A percentile compares a stretch with the other conserved stretches of the same genome.
phyloP scores from a whole-genome alignment of 2,113 vertebrate species.

The Zapornia atra region DNA sequence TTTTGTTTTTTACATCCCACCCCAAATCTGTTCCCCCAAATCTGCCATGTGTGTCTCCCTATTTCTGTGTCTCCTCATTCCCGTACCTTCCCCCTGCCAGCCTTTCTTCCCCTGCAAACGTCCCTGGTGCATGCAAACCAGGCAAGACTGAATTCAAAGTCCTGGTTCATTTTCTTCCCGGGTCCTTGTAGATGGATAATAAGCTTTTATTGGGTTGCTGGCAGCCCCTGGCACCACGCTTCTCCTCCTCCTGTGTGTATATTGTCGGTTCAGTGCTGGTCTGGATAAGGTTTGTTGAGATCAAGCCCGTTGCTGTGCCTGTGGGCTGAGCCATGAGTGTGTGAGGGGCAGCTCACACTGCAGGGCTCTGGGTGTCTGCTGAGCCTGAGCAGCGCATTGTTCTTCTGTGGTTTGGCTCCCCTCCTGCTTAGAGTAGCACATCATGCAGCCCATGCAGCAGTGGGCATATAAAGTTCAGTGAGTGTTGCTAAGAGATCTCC shows the following conservation, averaged over 20 bases:
- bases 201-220: background rate
- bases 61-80: background rate
- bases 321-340: background rate
- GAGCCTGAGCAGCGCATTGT: background rate
- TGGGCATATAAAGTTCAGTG: background rate
- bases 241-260: background rate
- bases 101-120: background rate
- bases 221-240: background rate
- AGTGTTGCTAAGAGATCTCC: background rate
- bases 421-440: background rate
- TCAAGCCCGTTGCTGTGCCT: background rate
- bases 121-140: background rate
- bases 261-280: accelerated
- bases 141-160: accelerated
- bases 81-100: background rate
- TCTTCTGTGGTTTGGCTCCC: background rate
- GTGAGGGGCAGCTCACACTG: background rate
- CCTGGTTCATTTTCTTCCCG: background rate
- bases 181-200: no score
- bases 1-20: background rate
- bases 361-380: background rate
- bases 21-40: background rate
- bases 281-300: background rate
- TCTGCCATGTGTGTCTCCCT: no score
- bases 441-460: background rate